phyloP scores from a whole-genome alignment of 1,140 invertebrate genomes.

The Aphaenogaster rudis region DNA sequence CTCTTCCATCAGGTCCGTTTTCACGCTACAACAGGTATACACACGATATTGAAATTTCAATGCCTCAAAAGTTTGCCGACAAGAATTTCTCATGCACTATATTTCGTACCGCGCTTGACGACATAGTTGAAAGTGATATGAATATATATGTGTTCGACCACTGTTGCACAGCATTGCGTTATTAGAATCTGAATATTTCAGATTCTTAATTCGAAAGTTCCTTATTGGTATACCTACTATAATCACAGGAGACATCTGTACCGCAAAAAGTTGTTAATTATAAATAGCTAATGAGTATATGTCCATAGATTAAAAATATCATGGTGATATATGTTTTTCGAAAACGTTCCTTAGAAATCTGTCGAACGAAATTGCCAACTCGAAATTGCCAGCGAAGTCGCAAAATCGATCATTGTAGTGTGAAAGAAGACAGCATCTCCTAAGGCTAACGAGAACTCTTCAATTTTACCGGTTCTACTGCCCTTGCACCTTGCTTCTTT shows the following conservation, averaged over 20 bases:
- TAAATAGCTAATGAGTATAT: neutral
- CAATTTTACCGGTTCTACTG: conserved; percentile 30
- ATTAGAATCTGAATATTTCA: neutral
- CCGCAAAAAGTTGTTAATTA: neutral
- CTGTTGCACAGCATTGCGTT: neutral
- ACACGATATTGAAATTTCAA: conserved; percentile 54
- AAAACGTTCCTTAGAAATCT: neutral
- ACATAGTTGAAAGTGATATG: neutral
- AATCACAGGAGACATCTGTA: neutral
- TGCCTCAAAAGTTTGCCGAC: neutral
- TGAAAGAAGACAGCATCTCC: conserved; percentile 19
- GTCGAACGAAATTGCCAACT: neutral
- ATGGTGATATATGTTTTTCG: neutral
- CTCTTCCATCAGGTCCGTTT: conserved; percentile 92
- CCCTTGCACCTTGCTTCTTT: conserved; percentile 30
- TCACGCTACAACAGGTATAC: conserved; percentile 88
- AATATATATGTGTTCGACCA: neutral
- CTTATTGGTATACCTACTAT: neutral
- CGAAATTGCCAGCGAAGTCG: conserved; percentile 5
- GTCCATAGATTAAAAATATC: neutral
- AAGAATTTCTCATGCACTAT: neutral
- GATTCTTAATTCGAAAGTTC: neutral
- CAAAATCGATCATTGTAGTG: neutral
- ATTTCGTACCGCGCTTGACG: neutral
- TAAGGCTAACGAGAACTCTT: conserved; percentile 46